Evolutionary conservation across 2,113 vertebrate species (phyloP).

Genomic region (Psittacula cyanocephala): DNA sequence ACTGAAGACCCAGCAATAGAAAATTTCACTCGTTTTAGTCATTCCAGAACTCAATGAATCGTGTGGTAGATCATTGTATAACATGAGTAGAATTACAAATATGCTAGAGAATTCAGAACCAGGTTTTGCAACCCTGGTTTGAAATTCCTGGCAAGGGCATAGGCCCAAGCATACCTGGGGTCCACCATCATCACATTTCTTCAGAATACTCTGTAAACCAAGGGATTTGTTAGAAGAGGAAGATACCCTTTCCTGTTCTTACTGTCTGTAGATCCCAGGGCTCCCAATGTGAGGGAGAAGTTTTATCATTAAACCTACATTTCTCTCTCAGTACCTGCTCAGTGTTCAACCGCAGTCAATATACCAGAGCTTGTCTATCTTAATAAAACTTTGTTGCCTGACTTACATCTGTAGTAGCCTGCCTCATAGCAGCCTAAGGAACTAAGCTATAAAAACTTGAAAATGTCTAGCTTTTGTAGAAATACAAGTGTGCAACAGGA

Average conservation of each 20-base stretch:
- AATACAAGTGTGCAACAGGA: not conserved
- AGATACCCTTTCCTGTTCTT: not conserved
- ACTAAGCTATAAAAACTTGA: not conserved
- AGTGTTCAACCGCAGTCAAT: accelerated
- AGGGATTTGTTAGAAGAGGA: not conserved
- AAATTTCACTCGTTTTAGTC: not conserved
- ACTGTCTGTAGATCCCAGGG: not conserved
- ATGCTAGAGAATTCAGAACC: not conserved
- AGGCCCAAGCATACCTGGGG: not conserved
- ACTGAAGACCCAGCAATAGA: not conserved
- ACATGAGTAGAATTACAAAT: not conserved
- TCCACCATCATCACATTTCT: not conserved
- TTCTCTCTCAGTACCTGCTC: not conserved
- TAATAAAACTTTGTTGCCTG: not conserved
- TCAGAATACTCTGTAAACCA: not conserved
- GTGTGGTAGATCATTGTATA: not conserved
- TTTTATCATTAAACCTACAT: not conserved
- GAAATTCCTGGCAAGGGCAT: not conserved
- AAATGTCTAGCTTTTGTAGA: not conserved
- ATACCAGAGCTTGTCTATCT: not conserved
- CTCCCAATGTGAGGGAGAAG: not conserved
- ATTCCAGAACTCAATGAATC: not conserved
- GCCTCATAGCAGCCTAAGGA: not conserved
- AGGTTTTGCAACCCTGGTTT: not conserved
- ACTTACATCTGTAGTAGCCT: not conserved